Base-by-base conservation (phyloP, 2,888 invertebrate species). In the Drepana falcataria region DNA sequence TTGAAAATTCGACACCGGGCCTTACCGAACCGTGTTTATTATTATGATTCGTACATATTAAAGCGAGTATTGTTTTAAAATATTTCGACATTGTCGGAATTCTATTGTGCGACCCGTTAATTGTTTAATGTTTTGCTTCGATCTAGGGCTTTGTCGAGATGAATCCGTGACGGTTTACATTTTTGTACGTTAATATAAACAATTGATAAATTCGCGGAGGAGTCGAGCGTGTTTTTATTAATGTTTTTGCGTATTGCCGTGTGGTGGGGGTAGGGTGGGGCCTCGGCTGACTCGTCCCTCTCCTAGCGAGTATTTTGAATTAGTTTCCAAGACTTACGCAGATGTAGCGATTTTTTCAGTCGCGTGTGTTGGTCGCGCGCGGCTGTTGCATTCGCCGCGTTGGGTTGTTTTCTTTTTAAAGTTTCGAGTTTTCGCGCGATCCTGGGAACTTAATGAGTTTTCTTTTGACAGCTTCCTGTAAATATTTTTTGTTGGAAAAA, bases 291-390 rank as follows among this genome's bases (percentile, higher is more conserved):
- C 78, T 87, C 90, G 90, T 88, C 90, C 90, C 90, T 89, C 89
- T 87, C 78, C 87, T 85, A 88, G 86, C 85, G 80, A 78, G 87
- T 91, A 91, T 91, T 91, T 90, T 91, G 90, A 91, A 90, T 91
- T 91, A 91, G 90, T 90, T 91, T 90, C 86, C 81, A 77, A 89
- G 81, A 85, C 88, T 89, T 89, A 90, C 89, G 88, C 85, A 84
- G 88, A 85, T 89, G 88, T 85, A 81, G 87, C 82, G 83, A 83
- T 86, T 91, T 89, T 91, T 91, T 89, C 89, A 91, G 91, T 90
- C 89, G 89, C 90, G 89, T 85, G 86, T 79, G 81, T 81, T 74
- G 74, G 68, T 75, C 85, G 88, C 88, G 87, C 88, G 87, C 87
- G 86, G 67, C 85, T 79, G 77, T 70, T 69, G 71, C 79, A 71